Percentiles rank a stretch among this genome's conserved stretches.
Conservation (phyloP, 2,888 invertebrate species). For the Drepana falcataria region DNA sequence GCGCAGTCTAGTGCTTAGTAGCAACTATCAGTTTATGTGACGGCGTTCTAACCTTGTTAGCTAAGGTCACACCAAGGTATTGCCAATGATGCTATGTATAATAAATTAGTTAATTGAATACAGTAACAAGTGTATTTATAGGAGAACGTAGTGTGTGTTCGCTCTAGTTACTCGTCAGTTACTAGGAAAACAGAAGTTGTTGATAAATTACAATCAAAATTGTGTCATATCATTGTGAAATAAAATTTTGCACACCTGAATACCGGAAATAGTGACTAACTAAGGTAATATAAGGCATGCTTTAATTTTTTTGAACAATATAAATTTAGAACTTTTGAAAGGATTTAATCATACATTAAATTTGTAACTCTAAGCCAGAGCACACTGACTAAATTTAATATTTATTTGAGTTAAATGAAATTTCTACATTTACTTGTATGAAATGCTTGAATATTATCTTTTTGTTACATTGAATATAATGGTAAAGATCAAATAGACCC, state of each 20-base stretch:
- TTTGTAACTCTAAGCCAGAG: no score
- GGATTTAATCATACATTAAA: no score
- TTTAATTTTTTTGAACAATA: no score
- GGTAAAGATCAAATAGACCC: background rate
- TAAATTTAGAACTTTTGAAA: no score
- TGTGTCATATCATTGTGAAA: no score
- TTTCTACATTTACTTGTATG: no score
- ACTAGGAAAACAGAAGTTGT: background rate
- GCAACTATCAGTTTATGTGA: background rate
- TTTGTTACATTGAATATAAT: background rate
- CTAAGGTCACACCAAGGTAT: slow-evolving; percentile 3
- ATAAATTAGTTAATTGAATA: background rate
- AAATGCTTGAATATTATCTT: background rate
- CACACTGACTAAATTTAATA: no score
- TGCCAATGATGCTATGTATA: background rate
- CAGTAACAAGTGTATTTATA: background rate
- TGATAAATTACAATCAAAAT: no score
- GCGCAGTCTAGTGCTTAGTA: background rate
- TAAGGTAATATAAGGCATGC: no score
- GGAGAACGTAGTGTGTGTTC: background rate
- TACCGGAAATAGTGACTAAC: no score
- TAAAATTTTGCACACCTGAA: no score
- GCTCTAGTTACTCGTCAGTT: background rate
- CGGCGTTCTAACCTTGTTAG: background rate
- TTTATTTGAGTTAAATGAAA: no score